Evolutionary conservation across 30 jellyfish, hydroid and myxozoan genomes (phyloP), one percentile per base, ranked within the genome.

Genomic region (Catostylus mosaicus): DNA sequence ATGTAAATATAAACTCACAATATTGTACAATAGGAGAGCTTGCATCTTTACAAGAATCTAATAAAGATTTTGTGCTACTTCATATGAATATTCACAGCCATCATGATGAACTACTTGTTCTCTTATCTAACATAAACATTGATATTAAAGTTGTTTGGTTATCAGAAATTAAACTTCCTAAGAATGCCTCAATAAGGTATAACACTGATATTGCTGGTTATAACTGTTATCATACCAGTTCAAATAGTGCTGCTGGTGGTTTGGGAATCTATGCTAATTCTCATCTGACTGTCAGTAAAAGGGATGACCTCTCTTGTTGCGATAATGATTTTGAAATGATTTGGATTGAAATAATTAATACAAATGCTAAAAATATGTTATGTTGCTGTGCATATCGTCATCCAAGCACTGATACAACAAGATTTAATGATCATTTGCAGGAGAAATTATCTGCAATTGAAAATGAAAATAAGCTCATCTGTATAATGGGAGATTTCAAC

Each of bases 161-260:
- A 7, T 48, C 71, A 18, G 38, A 65, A 65, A 31, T 36, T 9
- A 65, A 30, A 30, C 26, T 65, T 14, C 8, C 52, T 14, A 36
- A 29, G 18, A 71, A 71, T 48, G 63, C 62, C 5, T 56, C 29
- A 72, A 27, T 78, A 11, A 36, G 35, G 26, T 10, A 81, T 22
- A 78, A 62, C 73, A 78, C n/a, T 20, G 89, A 78, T 30, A 68
- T 78, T 36, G 71, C 83, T 35, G 83, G 83, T 1, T 71, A 40
- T 48, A 71, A 71, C 19, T 71, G 36, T 30, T 30, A 36, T 12
- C 67, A 71, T 31, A 43, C 69, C n/a, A 38, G 61, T 43, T 38
- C 83, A 16, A 61, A 37, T 35, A 71, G 67, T 68, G 14, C 70
- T 71, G 68, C 68, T 71, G 69, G 83, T 35, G 69, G 70, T 71